These are phyloP conservation scores for Thalassoma bifasciatum DNA, from an alignment of 2,113 vertebrate genomes.

Conservation along the genomic window DNA sequence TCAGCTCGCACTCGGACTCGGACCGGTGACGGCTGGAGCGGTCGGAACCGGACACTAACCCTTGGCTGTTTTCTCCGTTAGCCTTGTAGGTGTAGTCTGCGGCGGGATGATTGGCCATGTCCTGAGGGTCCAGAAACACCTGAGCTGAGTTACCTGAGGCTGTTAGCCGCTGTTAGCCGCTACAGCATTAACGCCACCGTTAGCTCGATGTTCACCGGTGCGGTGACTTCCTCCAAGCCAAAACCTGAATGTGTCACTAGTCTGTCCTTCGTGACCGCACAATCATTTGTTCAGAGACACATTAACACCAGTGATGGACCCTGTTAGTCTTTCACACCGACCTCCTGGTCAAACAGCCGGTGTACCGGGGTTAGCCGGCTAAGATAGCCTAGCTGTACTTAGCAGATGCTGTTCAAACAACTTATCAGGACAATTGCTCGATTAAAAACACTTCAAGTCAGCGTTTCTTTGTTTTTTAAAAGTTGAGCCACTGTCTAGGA, in stretches of 20 bases:
- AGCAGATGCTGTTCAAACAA: constrained; percentile 31
- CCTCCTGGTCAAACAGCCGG: not conserved
- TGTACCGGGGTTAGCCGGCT: constrained; percentile 33
- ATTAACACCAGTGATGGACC: constrained; percentile 8
- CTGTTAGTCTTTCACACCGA: not conserved
- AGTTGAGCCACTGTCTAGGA: not conserved
- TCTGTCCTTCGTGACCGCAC: not conserved
- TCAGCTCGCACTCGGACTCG: constrained; percentile 56
- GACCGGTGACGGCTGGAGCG: constrained; percentile 19
- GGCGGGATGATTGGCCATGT: constrained; percentile 54
- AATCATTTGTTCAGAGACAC: constrained; percentile 9
- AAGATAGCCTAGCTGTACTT: constrained; percentile 47
- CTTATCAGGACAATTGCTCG: not conserved
- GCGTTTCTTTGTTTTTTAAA: not conserved
- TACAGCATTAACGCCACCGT: not conserved
- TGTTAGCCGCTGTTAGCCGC: constrained; percentile 45
- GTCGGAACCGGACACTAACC: constrained; percentile 6
- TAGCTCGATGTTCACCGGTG: not conserved
- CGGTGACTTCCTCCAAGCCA: too few relatives aligned
- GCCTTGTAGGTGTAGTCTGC: constrained; percentile 4
- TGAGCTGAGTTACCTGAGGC: constrained; percentile 7
- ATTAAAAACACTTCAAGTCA: not conserved
- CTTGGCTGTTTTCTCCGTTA: constrained; percentile 31
- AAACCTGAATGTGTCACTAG: not conserved
- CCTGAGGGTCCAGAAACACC: constrained; percentile 6